Base-by-base conservation (phyloP, 2,888 invertebrate species). In the Baccha elongata region DNA sequence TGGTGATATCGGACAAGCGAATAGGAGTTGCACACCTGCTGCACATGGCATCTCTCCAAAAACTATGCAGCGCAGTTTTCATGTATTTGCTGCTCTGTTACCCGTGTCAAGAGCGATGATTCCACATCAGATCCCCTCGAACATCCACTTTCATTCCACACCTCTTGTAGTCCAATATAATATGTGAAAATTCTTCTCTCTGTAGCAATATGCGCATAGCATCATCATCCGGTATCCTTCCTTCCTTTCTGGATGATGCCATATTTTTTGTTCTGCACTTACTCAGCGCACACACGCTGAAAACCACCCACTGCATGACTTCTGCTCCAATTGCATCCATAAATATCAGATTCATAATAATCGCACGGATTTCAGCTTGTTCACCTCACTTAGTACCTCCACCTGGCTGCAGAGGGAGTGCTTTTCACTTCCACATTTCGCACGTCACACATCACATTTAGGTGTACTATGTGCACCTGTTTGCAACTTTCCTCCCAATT, bases 341-440 rank as follows among this genome's bases (percentile, higher is more conserved):
- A 83, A 83, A 78, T 83, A 78, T 73, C 72, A 73, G 62, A 78
- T 73, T 83, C 72, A 78, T 76, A 83, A 78, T 64, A 83, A 78
- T 78, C 62, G 72, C 68, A 72, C 62, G 37, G 72, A 78, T 78
- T 83, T 83, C 53, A 83, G 78, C 72, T 68, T 78, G 78, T 78
- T 68, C 78, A 73, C 83, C 68, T 62, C 62, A 58, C 60, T 26
- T 71, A 62, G 37, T 32, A 26, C 29, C 32, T 42, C 15, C 3
- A 21, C 19, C 32, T 48, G 71, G 19, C 26, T 17, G 0, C 26
- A 37, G 0, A 37, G 48, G 52, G 35, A 58, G 55, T 13, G n/a
- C 37, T 50, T 60, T 29, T 17, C 15, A 17, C 17, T 58, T 55
- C 69, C 69, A 44, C 13, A 35, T 11, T 26, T 10, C 23, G 11